Evolutionary conservation across 1,140 invertebrate genomes (phyloP).

Genomic region (Nylanderia fulva): DNA sequence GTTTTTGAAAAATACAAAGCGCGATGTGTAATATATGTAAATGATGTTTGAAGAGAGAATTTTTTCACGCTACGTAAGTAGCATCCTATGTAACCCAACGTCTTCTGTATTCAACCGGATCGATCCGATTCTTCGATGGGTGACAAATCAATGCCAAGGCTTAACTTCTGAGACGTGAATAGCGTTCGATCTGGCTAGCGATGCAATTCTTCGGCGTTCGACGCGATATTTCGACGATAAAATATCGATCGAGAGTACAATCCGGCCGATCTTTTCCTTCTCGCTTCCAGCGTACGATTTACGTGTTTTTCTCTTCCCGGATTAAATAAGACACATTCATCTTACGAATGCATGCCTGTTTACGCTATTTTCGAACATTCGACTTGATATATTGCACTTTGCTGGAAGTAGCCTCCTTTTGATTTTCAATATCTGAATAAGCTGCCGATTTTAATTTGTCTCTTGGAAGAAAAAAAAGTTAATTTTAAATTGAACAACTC

Average conservation of each 20-base stretch:
- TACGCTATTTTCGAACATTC: not conserved
- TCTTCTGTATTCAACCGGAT: slow-evolving; percentile 29
- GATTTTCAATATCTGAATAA: not conserved
- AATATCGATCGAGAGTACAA: not conserved
- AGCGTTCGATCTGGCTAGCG: slow-evolving; percentile 27
- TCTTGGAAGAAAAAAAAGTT: not conserved
- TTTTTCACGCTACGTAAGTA: slow-evolving; percentile 39
- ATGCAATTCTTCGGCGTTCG: not conserved
- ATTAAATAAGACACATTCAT: not conserved
- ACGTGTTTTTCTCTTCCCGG: not conserved
- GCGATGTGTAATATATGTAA: slow-evolving; percentile 47
- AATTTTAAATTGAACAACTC: not conserved
- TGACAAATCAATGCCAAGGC: slow-evolving; percentile 47
- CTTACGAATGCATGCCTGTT: slow-evolving; percentile 10
- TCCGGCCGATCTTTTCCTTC: not conserved
- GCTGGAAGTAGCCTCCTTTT: not conserved
- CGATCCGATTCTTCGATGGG: slow-evolving; percentile 30
- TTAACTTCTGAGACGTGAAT: slow-evolving; percentile 35
- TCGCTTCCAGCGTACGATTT: not conserved
- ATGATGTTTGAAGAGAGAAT: slow-evolving; percentile 22
- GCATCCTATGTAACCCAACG: not conserved
- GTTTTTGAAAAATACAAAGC: slow-evolving; percentile 51
- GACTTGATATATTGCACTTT: slow-evolving; percentile 23
- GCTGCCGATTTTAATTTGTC: not conserved
- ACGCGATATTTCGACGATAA: slow-evolving; percentile 17